A percentile compares a stretch with the other conserved stretches of the same genome.
phyloP scores from a whole-genome alignment of 2,113 vertebrate species.

The Delphinapterus leucas region DNA sequence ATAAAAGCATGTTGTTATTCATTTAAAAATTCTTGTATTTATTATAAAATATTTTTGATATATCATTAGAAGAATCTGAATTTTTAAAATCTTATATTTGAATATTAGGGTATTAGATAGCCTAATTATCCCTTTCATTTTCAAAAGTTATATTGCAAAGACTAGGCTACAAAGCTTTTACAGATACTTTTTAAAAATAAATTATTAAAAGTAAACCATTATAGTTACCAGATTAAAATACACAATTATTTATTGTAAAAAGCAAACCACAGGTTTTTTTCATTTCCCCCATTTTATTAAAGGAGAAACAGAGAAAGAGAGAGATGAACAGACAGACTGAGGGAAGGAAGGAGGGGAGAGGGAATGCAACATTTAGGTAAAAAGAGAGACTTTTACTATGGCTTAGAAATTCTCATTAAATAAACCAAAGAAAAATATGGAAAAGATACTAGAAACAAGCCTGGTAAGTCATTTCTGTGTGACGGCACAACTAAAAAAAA shows the following conservation, averaged over 20 bases:
- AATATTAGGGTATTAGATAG: background rate
- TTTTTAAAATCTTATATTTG: background rate
- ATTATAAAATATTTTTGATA: constrained; percentile 69
- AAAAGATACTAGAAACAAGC: background rate
- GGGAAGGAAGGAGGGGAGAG: background rate
- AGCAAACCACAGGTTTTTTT: background rate
- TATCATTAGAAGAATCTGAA: background rate
- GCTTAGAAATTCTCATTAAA: background rate
- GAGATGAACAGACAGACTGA: background rate
- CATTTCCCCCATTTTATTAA: background rate
- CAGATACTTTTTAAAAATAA: background rate
- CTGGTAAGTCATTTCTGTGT: background rate
- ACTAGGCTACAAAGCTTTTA: background rate
- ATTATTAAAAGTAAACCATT: background rate
- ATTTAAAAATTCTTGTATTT: constrained; percentile 71
- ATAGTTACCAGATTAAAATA: background rate
- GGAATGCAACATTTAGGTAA: background rate
- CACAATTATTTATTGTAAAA: background rate
- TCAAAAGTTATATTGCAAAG: background rate
- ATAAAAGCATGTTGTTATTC: constrained; percentile 77
- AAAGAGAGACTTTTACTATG: background rate
- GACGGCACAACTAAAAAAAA: background rate
- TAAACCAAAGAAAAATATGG: background rate
- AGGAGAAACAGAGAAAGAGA: background rate
- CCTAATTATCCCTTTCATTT: background rate